phyloP scores from a whole-genome alignment of 2,888 invertebrate species.

The Drosophila emarginata region DNA sequence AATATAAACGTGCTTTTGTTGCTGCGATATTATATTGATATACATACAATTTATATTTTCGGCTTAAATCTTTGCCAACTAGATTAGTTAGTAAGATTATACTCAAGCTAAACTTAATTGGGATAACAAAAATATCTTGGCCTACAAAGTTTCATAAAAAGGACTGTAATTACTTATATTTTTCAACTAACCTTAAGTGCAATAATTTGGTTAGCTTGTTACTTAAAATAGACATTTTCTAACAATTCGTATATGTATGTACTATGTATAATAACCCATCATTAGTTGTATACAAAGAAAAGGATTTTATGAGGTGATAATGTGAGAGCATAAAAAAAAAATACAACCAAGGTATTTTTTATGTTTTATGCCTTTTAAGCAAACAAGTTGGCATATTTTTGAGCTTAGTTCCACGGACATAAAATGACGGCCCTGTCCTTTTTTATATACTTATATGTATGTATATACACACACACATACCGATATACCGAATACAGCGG shows the following conservation, averaged over 20 bases:
- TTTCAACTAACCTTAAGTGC: background rate
- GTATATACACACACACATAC: conserved; percentile 19
- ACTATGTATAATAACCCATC: conserved; percentile 72
- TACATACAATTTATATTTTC: too few species aligned
- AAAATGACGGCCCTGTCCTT: conserved; percentile 34
- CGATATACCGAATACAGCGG: conserved; percentile 48
- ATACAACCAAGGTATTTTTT: conserved; percentile 43
- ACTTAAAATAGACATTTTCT: conserved; percentile 7
- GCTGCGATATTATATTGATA: too few species aligned
- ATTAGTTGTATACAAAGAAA: conserved; percentile 76
- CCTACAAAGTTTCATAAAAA: too few species aligned
- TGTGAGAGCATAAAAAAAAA: conserved; percentile 62
- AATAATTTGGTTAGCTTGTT: background rate
- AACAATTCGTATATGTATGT: conserved; percentile 60
- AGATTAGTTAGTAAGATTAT: too few species aligned
- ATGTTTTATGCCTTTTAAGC: conserved; percentile 73
- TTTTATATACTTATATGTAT: conserved; percentile 4
- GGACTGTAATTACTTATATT: background rate
- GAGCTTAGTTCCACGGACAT: conserved; percentile 55
- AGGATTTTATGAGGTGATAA: conserved; percentile 78
- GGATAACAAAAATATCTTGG: too few species aligned
- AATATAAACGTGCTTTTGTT: too few species aligned
- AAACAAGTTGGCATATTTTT: conserved; percentile 74
- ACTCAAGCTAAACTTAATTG: too few species aligned
- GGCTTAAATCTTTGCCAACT: too few species aligned